Conservation (phyloP, 2,888 invertebrate species). For the Agrochola litura region DNA sequence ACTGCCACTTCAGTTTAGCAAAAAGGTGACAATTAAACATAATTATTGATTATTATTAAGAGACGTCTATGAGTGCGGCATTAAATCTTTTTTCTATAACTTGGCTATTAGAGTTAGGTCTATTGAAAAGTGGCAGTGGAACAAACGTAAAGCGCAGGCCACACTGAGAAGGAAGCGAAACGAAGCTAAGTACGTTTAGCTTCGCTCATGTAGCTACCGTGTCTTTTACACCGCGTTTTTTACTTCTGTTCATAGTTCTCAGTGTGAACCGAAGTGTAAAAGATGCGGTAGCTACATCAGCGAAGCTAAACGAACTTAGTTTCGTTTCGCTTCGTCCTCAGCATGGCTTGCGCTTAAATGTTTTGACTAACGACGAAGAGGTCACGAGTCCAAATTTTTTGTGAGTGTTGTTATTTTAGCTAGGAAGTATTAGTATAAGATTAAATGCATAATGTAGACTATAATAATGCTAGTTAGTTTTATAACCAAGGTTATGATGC, state of each 20-base stretch:
- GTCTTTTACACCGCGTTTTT: too few relatives aligned
- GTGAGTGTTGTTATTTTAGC: neutral
- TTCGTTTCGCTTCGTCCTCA: too few relatives aligned
- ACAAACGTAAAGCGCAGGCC: neutral
- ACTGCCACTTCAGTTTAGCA: too few relatives aligned
- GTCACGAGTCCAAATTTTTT: slow-evolving; percentile 6
- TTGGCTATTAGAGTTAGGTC: neutral
- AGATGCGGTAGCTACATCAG: too few relatives aligned
- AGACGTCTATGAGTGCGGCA: neutral
- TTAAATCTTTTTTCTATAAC: neutral
- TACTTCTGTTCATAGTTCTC: too few relatives aligned
- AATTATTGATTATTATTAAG: neutral
- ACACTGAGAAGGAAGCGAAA: too few relatives aligned
- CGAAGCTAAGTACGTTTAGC: too few relatives aligned
- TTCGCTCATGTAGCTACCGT: too few relatives aligned
- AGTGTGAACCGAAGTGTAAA: too few relatives aligned
- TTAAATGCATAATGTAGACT: neutral
- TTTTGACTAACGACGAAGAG: slow-evolving; percentile 28
- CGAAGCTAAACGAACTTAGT: too few relatives aligned
- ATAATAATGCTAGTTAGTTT: neutral
- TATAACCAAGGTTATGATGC: neutral
- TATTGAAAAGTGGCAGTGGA: neutral
- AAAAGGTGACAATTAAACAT: too few relatives aligned
- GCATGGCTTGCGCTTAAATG: neutral
- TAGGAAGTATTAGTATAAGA: neutral